These are phyloP conservation scores for Chondrosia reniformis DNA, from an alignment of 37 sponge, comb jelly and placozoan species.

Conservation along the genomic window DNA sequence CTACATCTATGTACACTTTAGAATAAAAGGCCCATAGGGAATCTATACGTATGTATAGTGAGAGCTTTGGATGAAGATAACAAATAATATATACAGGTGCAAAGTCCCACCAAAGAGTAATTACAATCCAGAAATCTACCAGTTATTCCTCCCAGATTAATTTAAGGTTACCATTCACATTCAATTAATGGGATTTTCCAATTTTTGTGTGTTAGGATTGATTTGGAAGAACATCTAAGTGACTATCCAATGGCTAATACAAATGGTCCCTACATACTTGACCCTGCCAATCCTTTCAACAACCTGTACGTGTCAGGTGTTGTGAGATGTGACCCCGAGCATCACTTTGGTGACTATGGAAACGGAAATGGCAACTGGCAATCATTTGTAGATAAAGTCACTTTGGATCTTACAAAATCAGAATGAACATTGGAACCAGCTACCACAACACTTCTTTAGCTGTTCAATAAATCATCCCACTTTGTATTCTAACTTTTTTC, in stretches of 20 bases:
- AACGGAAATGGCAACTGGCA: slow-evolving; percentile 37
- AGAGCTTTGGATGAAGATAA: too few relatives aligned
- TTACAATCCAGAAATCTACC: too few relatives aligned
- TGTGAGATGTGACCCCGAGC: slow-evolving; percentile 3
- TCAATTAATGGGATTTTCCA: too few relatives aligned
- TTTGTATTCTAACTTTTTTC: too few relatives aligned
- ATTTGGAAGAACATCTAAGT: not conserved
- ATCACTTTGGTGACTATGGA: slow-evolving; percentile 9
- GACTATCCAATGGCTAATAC: not conserved
- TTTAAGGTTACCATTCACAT: not conserved
- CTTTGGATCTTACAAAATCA: slow-evolving; percentile 31
- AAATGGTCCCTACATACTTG: slow-evolving; percentile 36
- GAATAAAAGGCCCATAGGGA: too few relatives aligned
- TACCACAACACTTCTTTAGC: not conserved
- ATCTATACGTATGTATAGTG: too few relatives aligned
- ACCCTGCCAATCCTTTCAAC: slow-evolving; percentile 70
- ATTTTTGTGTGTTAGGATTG: not conserved
- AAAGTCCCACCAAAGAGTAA: too few relatives aligned
- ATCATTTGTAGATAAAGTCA: slow-evolving; percentile 4
- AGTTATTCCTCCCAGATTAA: not conserved
- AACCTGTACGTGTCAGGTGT: slow-evolving; percentile 57
- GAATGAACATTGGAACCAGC: not conserved
- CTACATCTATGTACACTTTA: too few relatives aligned
- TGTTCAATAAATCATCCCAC: not conserved
- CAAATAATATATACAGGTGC: too few relatives aligned